Conservation (phyloP, 2,113 vertebrate species). For the Hippocampus barbouri region DNA sequence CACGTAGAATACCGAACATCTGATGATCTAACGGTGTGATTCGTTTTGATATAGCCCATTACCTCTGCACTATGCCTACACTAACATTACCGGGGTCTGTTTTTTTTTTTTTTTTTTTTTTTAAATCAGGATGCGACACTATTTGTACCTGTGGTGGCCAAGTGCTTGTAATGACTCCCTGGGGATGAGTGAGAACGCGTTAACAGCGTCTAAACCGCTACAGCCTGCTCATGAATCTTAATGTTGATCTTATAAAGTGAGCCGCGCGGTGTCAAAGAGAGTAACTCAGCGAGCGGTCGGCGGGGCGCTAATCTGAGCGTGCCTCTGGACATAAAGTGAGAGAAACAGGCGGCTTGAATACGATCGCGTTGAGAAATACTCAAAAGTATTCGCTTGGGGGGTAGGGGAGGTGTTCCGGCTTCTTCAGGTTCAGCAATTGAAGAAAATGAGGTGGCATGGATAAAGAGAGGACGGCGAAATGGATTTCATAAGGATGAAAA, state of each 20-base stretch:
- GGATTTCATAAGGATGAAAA: slow-evolving; percentile 65
- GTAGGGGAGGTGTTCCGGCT: slow-evolving; percentile 31
- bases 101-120: background rate
- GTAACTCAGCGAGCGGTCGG: slow-evolving; percentile 43
- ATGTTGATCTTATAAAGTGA: slow-evolving; percentile 46
- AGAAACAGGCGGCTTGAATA: slow-evolving; percentile 51
- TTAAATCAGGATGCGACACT: slow-evolving; percentile 2
- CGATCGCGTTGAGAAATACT: slow-evolving; percentile 65
- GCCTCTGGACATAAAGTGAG: slow-evolving; percentile 53
- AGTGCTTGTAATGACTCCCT: slow-evolving; percentile 46
- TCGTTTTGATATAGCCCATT: background rate
- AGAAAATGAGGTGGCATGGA: slow-evolving; percentile 69
- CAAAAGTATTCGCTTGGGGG: slow-evolving; percentile 66
- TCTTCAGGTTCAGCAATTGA: slow-evolving; percentile 76
- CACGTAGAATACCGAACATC: background rate
- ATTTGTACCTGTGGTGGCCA: slow-evolving; percentile 35
- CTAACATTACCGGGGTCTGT: background rate
- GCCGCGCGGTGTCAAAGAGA: slow-evolving; percentile 40
- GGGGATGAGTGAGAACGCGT: slow-evolving; percentile 39
- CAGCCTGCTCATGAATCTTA: slow-evolving; percentile 57
- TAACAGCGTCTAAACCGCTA: slow-evolving; percentile 44
- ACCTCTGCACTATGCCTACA: background rate
- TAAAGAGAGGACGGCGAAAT: slow-evolving; percentile 55
- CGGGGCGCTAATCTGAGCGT: slow-evolving; percentile 54
- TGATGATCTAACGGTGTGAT: background rate